Evolutionary conservation across 2,888 invertebrate genomes (phyloP).

Genomic region (Lysandra bellargus): DNA sequence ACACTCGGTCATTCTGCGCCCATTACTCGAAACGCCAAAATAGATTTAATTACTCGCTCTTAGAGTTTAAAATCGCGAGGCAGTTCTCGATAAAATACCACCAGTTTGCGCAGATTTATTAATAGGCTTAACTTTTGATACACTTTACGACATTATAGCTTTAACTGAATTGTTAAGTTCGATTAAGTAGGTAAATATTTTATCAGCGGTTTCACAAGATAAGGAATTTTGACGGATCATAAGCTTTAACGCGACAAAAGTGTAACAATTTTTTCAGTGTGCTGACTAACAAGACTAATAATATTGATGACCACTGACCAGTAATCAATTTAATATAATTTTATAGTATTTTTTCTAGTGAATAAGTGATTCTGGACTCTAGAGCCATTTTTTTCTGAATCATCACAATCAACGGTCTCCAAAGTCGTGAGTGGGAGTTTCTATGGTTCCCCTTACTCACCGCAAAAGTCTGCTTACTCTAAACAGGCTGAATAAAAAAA

Average conservation of each 20-base stretch:
- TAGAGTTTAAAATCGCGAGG: constrained; percentile 5
- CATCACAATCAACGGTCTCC: no score
- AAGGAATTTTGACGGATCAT: background rate
- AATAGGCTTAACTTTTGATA: constrained; percentile 32
- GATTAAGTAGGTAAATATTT: constrained; percentile 20
- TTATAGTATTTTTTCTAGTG: no score
- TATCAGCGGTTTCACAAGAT: constrained; percentile 10
- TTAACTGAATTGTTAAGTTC: constrained; percentile 23
- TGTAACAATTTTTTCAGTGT: background rate
- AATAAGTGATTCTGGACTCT: no score
- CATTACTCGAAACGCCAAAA: constrained; percentile 25
- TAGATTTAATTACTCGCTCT: background rate
- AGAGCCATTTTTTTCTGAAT: no score
- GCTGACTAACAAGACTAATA: background rate
- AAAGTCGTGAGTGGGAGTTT: no score
- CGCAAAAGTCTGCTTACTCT: no score
- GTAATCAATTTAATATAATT: no score
- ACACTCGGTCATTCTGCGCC: constrained; percentile 25
- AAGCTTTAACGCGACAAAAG: background rate
- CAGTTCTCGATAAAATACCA: constrained; percentile 11
- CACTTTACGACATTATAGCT: constrained; percentile 32
- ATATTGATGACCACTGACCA: no score
- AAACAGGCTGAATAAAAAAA: no score
- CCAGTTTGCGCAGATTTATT: constrained; percentile 32
- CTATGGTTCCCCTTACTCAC: no score